Percentiles rank a stretch among this genome's conserved stretches.
These are phyloP conservation scores for Chloroceryle aenea DNA, from an alignment of 2,113 vertebrate genomes.

Conservation along the genomic window DNA sequence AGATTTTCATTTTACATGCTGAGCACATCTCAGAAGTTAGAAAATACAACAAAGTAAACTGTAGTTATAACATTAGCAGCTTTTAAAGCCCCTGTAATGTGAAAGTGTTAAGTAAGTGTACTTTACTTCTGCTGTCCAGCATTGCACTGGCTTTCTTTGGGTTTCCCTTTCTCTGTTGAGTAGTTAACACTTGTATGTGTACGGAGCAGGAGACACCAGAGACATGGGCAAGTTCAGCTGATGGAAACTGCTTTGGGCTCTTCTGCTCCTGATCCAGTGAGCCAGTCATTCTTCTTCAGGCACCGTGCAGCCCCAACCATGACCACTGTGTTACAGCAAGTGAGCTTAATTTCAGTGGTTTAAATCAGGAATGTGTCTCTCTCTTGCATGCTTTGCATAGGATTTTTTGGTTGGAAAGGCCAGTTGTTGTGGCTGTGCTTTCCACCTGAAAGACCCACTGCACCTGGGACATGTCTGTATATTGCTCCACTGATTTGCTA, in stretches of 20 bases:
- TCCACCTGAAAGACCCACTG: background rate
- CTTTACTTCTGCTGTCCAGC: background rate
- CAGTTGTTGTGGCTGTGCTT: fast-evolving
- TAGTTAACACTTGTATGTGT: background rate
- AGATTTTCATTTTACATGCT: background rate
- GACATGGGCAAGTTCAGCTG: background rate
- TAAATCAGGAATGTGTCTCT: background rate
- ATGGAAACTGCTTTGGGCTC: background rate
- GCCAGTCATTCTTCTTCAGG: background rate
- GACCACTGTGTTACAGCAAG: background rate
- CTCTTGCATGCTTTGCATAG: background rate
- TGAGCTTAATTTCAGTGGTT: background rate
- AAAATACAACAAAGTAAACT: background rate
- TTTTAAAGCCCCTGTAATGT: background rate
- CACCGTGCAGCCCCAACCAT: background rate
- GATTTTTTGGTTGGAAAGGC: background rate
- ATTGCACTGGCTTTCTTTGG: background rate
- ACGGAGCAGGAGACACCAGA: background rate
- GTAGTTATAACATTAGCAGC: background rate
- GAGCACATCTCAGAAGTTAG: background rate
- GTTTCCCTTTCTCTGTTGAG: background rate
- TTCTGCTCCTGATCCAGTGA: background rate
- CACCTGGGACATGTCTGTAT: no score
- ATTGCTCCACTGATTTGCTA: no score
- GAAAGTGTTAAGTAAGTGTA: background rate